Conservation (phyloP, 2,113 vertebrate genomes). For the Anguilla japonica region DNA sequence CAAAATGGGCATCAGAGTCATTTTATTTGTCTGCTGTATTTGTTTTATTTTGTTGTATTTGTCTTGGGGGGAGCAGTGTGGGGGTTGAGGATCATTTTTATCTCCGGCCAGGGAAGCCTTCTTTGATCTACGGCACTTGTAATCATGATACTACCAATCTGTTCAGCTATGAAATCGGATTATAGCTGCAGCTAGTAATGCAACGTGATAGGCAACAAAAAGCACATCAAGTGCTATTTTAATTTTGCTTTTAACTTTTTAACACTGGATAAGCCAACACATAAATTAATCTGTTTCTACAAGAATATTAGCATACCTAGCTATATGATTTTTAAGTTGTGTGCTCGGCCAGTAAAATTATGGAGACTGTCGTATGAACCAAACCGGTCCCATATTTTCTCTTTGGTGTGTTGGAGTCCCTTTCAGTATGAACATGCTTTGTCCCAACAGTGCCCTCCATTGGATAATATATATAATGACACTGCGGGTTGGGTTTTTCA, state of each 20-base stretch:
- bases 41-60: background rate
- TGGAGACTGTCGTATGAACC: background rate
- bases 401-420: background rate
- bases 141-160: background rate
- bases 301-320: background rate
- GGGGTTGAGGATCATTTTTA: background rate
- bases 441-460: background rate
- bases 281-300: background rate
- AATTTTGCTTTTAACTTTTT: background rate
- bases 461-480: constrained; percentile 6
- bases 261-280: background rate
- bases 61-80: too few species aligned
- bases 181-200: background rate
- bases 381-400: background rate
- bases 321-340: background rate
- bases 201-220: background rate
- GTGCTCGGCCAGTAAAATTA: background rate
- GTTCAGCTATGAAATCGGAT: background rate
- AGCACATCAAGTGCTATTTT: constrained; percentile 10
- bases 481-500: constrained; percentile 3
- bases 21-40: background rate
- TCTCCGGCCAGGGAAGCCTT: background rate
- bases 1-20: background rate
- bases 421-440: background rate
- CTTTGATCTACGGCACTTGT: background rate